These are phyloP conservation scores for Portevinia maculata DNA, from an alignment of 2,888 invertebrate species.

Conservation along the genomic window DNA sequence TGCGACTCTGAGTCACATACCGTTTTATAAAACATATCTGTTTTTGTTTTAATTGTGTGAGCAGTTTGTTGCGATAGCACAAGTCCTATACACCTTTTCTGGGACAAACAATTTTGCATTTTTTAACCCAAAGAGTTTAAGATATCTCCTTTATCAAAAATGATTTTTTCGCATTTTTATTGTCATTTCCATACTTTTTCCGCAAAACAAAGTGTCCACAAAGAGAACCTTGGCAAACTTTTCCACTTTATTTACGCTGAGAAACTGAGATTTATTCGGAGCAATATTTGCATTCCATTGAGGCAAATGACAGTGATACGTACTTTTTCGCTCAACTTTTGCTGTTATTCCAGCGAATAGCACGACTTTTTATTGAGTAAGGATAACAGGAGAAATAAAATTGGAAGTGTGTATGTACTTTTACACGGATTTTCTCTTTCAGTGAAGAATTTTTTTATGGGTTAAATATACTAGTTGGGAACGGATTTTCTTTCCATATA, in stretches of 20 bases:
- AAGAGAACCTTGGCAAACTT: slow-evolving; percentile 47
- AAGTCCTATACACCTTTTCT: slow-evolving; percentile 26
- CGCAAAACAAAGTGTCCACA: slow-evolving; percentile 34
- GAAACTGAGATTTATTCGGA: slow-evolving; percentile 63
- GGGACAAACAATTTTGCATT: not conserved
- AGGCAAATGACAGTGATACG: slow-evolving; percentile 53
- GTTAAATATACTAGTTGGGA: no score
- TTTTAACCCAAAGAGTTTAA: slow-evolving; percentile 12
- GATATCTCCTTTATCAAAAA: slow-evolving; percentile 44
- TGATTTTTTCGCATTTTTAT: slow-evolving; percentile 55
- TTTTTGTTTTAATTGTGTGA: slow-evolving; percentile 11
- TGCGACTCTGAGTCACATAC: not conserved
- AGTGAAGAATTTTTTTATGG: no score
- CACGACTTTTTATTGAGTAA: slow-evolving; percentile 30
- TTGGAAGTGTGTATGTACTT: not conserved
- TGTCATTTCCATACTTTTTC: slow-evolving; percentile 60
- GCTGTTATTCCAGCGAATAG: slow-evolving; percentile 55
- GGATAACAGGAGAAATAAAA: slow-evolving; percentile 2
- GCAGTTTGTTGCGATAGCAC: slow-evolving; percentile 27
- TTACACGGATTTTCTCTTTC: no score
- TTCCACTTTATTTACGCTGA: slow-evolving; percentile 44
- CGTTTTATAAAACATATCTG: slow-evolving; percentile 9
- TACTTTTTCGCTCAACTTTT: slow-evolving; percentile 54
- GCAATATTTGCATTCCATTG: slow-evolving; percentile 70
- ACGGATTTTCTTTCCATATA: no score